Base-by-base conservation (phyloP, 2,113 vertebrate species). In the Hoplias malabaricus region DNA sequence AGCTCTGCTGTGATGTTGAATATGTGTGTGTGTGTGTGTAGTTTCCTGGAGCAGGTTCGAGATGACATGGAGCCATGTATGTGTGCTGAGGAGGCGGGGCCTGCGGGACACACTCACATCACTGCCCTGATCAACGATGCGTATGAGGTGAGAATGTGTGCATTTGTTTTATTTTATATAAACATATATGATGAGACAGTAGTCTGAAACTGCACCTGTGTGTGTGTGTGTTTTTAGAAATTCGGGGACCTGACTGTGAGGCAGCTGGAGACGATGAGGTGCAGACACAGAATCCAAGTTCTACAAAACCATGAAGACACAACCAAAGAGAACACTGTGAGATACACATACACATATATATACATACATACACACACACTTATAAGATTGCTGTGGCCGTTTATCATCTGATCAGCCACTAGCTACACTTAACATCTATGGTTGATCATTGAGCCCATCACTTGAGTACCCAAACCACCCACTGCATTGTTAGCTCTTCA, bases 251-350 rank as follows among this genome's bases (percentile, higher is more conserved):
- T 96, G 88, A 95, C 94, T 0, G 95, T 98, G 84, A 93, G 91
- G 13, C 95, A 96, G 74, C 93, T 99, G 13, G 96, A 99, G 85
- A 92, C 87, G 73, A 91, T 98, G 82, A 94, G 98, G 61, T 96
- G 94, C 80, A 94, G 92, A 56, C 96, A 99, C 89, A 88, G 97
- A 72, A 94, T 99, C 78, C 90, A 87, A 38, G 98, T 99, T 16
- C 92, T 99, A 19, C 98, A 99, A 86, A 89, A 88, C 10, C 97
- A 99, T 0, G 97, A 99, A 63, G 96, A 98, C 66, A 98, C 94
- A 56, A 94, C 94, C 69, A 98, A 96, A 89, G 96, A 98, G 84
- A 98, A 99, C 0, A 90, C 96, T 53, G 97, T 99, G 84, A 94
- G 95, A n/a, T 48, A 53, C 16, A 50, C 29, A 42, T 56, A 56